These are phyloP conservation scores for Octopus sinensis DNA, from an alignment of 1,140 invertebrate genomes.

Conservation along the genomic window DNA sequence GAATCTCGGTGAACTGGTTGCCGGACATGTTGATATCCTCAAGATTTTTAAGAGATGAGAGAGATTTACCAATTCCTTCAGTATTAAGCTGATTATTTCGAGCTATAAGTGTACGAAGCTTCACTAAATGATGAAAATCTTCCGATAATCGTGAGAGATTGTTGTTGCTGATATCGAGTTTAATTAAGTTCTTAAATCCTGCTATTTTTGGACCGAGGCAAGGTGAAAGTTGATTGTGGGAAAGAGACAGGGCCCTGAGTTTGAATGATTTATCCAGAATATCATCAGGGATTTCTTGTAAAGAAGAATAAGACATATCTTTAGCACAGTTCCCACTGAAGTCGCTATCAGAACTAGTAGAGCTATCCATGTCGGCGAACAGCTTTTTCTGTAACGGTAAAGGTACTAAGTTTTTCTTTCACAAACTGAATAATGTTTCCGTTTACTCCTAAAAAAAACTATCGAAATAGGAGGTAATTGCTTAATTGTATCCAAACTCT, in stretches of 20 bases:
- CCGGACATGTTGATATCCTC: slow-evolving; percentile 89
- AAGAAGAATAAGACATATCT: slow-evolving; percentile 48
- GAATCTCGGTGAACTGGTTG: slow-evolving; percentile 80
- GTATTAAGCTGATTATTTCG: slow-evolving; percentile 84
- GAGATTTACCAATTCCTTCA: slow-evolving; percentile 80
- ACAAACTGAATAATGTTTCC: too few species aligned
- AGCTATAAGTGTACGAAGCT: slow-evolving; percentile 74
- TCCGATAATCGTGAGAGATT: slow-evolving; percentile 74
- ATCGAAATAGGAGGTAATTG: too few species aligned
- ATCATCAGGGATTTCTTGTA: slow-evolving; percentile 48
- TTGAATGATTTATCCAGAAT: slow-evolving; percentile 31
- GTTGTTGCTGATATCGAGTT: slow-evolving; percentile 85
- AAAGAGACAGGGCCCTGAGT: slow-evolving; percentile 45
- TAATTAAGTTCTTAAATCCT: slow-evolving; percentile 59
- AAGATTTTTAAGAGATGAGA: slow-evolving; percentile 64
- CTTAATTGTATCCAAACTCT: too few species aligned
- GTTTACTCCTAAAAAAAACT: too few species aligned
- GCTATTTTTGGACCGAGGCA: slow-evolving; percentile 50
- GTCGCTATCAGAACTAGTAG: slow-evolving; percentile 31
- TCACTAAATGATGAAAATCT: slow-evolving; percentile 67
- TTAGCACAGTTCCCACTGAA: slow-evolving; percentile 46
- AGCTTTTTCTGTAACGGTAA: background rate
- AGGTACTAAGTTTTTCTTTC: too few species aligned
- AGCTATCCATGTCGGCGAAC: background rate
- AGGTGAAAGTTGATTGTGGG: slow-evolving; percentile 53